Evolutionary conservation across 2,113 vertebrate genomes (phyloP).

Genomic region (Brachyhypopomus occidentalis): DNA sequence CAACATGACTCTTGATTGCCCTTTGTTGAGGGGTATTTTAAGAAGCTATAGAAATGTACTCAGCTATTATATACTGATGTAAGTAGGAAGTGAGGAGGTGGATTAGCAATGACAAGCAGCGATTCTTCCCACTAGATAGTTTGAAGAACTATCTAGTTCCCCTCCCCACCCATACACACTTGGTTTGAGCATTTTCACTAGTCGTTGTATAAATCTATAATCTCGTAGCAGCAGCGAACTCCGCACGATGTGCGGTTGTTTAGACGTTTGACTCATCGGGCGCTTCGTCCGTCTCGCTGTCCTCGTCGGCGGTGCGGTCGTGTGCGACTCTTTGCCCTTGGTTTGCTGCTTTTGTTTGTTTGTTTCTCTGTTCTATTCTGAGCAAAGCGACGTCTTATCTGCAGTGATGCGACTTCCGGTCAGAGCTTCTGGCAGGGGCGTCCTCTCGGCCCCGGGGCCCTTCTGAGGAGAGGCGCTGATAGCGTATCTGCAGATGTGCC

Average conservation of each 20-base stretch:
- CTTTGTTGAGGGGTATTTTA: conserved; percentile 1
- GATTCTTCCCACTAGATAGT: too few relatives aligned
- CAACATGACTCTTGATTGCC: conserved; percentile 17
- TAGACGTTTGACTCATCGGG: not conserved
- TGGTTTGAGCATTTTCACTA: not conserved
- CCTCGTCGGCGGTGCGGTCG: not conserved
- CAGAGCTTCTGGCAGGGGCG: conserved; percentile 29
- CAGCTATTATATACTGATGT: conserved; percentile 23
- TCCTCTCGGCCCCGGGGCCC: conserved; percentile 24
- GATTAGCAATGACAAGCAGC: not conserved
- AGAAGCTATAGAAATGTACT: conserved; percentile 22
- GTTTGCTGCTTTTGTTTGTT: not conserved
- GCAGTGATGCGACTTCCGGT: conserved; percentile 36
- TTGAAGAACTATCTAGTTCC: not conserved
- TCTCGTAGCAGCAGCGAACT: not conserved
- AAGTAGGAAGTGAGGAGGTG: conserved; percentile 23
- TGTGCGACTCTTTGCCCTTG: conserved; percentile 5
- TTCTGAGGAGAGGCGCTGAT: conserved; percentile 47
- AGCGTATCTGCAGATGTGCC: conserved; percentile 49
- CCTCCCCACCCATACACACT: not conserved
- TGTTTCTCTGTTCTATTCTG: conserved; percentile 17
- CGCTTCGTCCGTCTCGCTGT: not conserved
- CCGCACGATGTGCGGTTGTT: not conserved
- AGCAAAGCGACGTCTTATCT: conserved; percentile 43
- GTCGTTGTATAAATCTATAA: not conserved